These are phyloP conservation scores for Chloroclystis v-ata DNA, from an alignment of 2,888 invertebrate species.

Conservation along the genomic window DNA sequence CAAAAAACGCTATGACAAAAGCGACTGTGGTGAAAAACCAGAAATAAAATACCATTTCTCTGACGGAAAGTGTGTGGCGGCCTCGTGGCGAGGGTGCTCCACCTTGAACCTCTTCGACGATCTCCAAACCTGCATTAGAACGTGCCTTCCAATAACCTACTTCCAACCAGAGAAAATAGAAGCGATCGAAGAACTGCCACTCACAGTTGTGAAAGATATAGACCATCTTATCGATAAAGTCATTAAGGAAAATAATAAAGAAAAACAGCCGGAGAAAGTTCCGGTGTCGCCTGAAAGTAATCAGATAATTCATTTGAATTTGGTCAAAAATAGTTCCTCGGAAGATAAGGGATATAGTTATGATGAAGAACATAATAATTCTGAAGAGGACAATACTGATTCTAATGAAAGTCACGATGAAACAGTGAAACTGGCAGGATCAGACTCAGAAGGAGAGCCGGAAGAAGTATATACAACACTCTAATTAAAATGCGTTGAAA, in stretches of 20 bases:
- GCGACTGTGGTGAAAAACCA: background rate
- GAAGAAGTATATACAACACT: no score
- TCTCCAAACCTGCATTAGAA: background rate
- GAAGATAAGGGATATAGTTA: no score
- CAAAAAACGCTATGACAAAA: background rate
- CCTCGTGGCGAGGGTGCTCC: background rate
- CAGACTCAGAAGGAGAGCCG: no score
- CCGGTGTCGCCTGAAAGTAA: no score
- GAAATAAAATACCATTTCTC: background rate
- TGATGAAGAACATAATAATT: no score
- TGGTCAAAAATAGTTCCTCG: no score
- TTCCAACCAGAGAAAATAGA: background rate
- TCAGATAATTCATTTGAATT: no score
- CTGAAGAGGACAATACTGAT: no score
- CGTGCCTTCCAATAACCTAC: background rate
- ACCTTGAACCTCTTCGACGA: background rate
- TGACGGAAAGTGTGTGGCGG: background rate
- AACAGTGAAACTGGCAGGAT: no score
- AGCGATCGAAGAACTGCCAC: background rate
- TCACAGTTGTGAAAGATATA: background rate
- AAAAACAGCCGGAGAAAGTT: background rate
- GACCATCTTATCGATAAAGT: background rate
- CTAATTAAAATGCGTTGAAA: no score
- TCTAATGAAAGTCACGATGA: no score
- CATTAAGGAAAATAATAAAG: background rate